Conservation (phyloP, 2,888 invertebrate genomes). For the Acrobasis suavella region DNA sequence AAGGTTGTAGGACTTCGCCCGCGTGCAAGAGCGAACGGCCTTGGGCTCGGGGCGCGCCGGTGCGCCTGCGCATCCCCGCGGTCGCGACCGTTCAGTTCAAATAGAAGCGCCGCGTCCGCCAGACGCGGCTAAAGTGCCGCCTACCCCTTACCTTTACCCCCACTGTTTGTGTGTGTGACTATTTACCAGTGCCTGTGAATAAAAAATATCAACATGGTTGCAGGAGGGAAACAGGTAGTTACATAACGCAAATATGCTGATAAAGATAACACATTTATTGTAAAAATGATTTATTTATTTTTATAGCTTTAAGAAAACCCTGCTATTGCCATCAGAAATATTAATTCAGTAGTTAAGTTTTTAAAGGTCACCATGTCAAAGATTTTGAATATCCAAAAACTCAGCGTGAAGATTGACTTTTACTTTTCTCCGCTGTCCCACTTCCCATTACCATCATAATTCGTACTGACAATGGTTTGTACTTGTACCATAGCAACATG, state of each 20-base stretch:
- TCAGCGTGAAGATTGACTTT: neutral
- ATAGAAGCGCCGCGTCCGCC: conserved; percentile 76
- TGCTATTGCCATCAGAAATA: conserved; percentile 11
- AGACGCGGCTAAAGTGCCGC: conserved; percentile 72
- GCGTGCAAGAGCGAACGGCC: conserved; percentile 39
- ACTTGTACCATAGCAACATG: conserved; percentile 51
- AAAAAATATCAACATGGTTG: conserved; percentile 70
- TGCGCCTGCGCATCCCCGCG: conserved; percentile 43
- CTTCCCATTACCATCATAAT: conserved; percentile 2
- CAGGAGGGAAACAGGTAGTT: conserved; percentile 80
- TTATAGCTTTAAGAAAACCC: neutral
- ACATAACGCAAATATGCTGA: conserved; percentile 31
- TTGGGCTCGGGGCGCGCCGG: conserved; percentile 37
- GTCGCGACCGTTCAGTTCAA: conserved; percentile 69
- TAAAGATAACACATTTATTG: conserved; percentile 6
- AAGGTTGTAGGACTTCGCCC: conserved; percentile 21
- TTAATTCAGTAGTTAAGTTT: conserved; percentile 8
- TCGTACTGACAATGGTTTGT: neutral
- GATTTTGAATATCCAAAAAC: neutral
- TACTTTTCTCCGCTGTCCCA: conserved; percentile 4
- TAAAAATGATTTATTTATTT: too few relatives aligned
- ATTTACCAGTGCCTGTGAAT: conserved; percentile 61
- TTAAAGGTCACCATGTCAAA: neutral
- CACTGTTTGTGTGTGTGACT: conserved; percentile 57
- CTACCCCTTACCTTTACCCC: conserved; percentile 40